phyloP scores from a whole-genome alignment of 1,140 invertebrate species.

The Geopemphigus sp. region DNA sequence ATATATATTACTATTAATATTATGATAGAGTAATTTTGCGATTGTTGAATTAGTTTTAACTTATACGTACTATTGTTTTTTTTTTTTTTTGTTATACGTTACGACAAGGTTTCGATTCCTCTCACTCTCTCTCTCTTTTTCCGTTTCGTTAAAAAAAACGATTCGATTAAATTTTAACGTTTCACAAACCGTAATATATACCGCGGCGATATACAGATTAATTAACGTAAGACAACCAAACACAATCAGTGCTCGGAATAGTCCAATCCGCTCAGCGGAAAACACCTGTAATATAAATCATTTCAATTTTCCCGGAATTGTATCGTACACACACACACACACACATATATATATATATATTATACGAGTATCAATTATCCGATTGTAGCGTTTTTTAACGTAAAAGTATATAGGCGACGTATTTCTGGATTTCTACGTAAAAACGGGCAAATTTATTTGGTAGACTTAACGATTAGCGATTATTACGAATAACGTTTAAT shows the following conservation, averaged over 20 bases:
- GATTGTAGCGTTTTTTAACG: no score
- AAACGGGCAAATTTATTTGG: no score
- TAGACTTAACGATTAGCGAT: no score
- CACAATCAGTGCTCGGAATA: conserved; percentile 17
- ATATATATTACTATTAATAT: conserved; percentile 21
- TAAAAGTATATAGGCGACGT: no score
- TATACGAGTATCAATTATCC: no score
- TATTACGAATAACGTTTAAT: no score
- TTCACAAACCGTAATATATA: not conserved
- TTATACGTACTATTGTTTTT: conserved; percentile 3
- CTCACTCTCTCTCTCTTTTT: not conserved
- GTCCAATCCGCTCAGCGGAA: not conserved
- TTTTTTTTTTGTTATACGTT: not conserved
- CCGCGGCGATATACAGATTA: not conserved
- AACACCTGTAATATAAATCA: no score
- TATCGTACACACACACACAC: no score
- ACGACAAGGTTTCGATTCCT: conserved; percentile 5
- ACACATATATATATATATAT: no score
- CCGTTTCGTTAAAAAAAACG: not conserved
- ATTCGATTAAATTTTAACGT: conserved; percentile 9
- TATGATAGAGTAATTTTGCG: conserved; percentile 12
- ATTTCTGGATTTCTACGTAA: no score
- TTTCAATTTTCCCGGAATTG: no score
- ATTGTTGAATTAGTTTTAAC: conserved; percentile 32
- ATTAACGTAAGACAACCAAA: not conserved